Evolutionary conservation across 2,888 invertebrate genomes (phyloP).

Genomic region (Aleiodes leptofemur): DNA sequence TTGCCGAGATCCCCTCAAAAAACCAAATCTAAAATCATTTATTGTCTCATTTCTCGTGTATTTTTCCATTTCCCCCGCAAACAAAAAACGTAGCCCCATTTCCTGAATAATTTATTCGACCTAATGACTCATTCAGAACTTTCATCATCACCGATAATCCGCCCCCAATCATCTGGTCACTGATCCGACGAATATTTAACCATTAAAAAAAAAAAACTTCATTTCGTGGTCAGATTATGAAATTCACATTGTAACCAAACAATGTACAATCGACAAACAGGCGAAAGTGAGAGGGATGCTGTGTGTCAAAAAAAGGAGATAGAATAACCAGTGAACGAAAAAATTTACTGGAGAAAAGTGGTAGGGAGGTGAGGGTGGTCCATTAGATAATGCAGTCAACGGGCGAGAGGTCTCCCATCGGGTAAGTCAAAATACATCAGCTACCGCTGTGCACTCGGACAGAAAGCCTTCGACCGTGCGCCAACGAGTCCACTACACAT

Average conservation of each 20-base stretch:
- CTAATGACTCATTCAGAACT: conserved; percentile 18
- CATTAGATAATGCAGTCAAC: conserved; percentile 69
- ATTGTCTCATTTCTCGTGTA: too few species aligned
- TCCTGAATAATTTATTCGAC: too few species aligned
- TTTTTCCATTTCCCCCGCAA: too few species aligned
- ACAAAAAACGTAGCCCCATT: too few species aligned
- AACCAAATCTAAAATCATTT: too few species aligned
- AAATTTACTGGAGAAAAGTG: conserved; percentile 39
- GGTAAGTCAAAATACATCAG: conserved; percentile 74
- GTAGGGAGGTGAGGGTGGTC: conserved; percentile 56
- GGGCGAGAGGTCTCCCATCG: conserved; percentile 73
- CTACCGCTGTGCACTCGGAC: conserved; percentile 73
- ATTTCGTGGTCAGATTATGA: conserved; percentile 18
- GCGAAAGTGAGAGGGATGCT: conserved; percentile 5
- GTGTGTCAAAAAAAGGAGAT: conserved; percentile 27
- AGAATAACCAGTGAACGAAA: not conserved
- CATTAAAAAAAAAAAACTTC: conserved; percentile 24
- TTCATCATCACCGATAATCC: conserved; percentile 18
- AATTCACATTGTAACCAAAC: not conserved
- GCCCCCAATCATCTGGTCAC: not conserved
- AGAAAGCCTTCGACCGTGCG: conserved; percentile 64
- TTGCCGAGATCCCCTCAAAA: too few species aligned
- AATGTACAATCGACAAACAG: not conserved
- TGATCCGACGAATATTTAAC: not conserved
- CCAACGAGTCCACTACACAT: conserved; percentile 9